Conservation (phyloP, 1,140 invertebrate genomes). For the Drosophila melanogaster region DNA sequence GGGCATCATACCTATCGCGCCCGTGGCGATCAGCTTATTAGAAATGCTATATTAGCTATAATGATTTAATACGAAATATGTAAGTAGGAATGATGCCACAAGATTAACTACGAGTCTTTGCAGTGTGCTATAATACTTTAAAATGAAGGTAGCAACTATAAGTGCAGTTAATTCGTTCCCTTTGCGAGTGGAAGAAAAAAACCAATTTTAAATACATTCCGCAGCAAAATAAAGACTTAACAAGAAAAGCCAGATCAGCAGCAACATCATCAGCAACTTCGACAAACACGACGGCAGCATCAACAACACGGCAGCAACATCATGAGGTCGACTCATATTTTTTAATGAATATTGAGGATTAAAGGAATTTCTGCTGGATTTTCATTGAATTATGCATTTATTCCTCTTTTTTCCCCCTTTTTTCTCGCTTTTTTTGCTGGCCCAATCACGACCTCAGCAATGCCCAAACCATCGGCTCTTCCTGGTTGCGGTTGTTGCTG, state of each 20-base stretch:
- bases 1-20: too few species aligned
- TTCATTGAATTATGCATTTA: slow-evolving; percentile 84
- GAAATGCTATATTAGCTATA: too few species aligned
- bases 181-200: not conserved
- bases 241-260: slow-evolving; percentile 18
- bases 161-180: not conserved
- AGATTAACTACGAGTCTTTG: too few species aligned
- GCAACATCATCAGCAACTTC: slow-evolving; percentile 18
- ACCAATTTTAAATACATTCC: not conserved
- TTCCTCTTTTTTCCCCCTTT: slow-evolving; percentile 14
- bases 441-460: slow-evolving; percentile 44
- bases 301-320: slow-evolving; percentile 25
- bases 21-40: too few species aligned
- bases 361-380: slow-evolving; percentile 83
- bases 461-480: slow-evolving; percentile 34
- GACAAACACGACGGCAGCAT: slow-evolving; percentile 12
- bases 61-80: too few species aligned
- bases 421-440: not conserved
- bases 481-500: slow-evolving; percentile 33
- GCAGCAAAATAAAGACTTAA: not conserved
- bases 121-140: too few species aligned
- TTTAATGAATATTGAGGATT: slow-evolving; percentile 85
- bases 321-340: slow-evolving; percentile 66
- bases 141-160: not conserved
- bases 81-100: too few species aligned